phyloP scores from a whole-genome alignment of 2,113 vertebrate genomes.

The Neotragus moschatus region DNA sequence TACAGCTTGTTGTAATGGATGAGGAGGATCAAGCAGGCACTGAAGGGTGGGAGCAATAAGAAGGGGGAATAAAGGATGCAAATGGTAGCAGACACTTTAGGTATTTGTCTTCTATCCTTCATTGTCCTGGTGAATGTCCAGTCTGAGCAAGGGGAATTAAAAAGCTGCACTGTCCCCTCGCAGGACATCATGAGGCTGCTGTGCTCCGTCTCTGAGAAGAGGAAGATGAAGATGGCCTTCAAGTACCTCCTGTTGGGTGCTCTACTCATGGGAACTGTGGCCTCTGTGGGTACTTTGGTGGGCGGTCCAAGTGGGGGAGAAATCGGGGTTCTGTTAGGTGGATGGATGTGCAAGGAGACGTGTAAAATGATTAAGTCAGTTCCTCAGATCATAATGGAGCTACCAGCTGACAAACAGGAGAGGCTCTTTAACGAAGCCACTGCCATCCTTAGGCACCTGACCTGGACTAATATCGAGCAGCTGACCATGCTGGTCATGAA shows the following conservation, averaged over 20 bases:
- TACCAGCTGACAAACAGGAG: rapidly evolving
- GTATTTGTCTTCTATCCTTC: background rate
- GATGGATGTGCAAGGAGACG: too few species aligned
- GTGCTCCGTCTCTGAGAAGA: background rate
- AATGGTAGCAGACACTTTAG: background rate
- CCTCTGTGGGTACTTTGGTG: rapidly evolving
- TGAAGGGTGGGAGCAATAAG: too few species aligned
- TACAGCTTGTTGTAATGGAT: too few species aligned
- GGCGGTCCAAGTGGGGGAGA: background rate
- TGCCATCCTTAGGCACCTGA: background rate
- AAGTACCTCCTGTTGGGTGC: background rate
- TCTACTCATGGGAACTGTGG: background rate
- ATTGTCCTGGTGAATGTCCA: rapidly evolving
- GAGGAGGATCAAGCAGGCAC: too few species aligned
- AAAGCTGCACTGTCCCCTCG: background rate
- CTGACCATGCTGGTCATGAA: too few species aligned
- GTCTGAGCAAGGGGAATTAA: background rate
- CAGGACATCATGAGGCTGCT: background rate
- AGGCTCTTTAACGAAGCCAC: background rate
- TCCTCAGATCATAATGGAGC: background rate
- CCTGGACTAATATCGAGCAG: too few species aligned
- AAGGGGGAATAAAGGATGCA: background rate
- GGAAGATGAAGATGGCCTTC: rapidly evolving
- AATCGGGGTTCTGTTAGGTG: rapidly evolving
- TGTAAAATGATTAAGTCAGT: too few species aligned